Base-by-base conservation (phyloP, 2,888 invertebrate species). In the Drosophila cognata region DNA sequence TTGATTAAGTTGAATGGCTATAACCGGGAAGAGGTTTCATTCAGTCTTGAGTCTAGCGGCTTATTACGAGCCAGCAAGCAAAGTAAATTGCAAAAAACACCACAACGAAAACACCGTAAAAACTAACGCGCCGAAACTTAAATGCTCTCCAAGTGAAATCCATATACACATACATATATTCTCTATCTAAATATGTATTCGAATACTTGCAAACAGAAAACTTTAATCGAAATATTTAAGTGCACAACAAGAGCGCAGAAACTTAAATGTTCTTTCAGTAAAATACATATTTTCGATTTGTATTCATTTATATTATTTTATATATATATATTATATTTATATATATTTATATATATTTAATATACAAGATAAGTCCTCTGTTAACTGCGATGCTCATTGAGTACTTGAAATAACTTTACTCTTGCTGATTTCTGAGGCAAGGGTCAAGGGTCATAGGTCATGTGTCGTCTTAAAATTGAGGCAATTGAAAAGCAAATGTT, bases 21-120 rank as follows among this genome's bases (percentile, higher is more conserved):
- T 74, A 70, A 67, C 74, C 82, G 71, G 64, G 76, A 64, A 82
- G 69, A 64, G 71, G 81, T 60, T 74, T 80, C 72, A 63, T 77
- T 68, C 61, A 61, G 35, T 35, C 46, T 62, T 51, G 29, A 71
- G 84, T 85, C 86, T 79, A 74, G 81, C 74, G 88, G 81, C 88
- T 85, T 85, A 85, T 85, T 86, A 85, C 86, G 77, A 86, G 71
- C 88, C 81, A 85, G 53, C 83, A 85, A 66, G 84, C 84, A 86
- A 85, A 86, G 83, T 86, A 85, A 88, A 72, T 85, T 74, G 79
- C 70, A 75, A 72, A 52, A 75, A 79, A 73, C 74, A 74, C 52
- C 55, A 61, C 57, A 63, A 61, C 16, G 35, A 33, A 51, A 10
- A 38, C 11, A 18, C 16, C 8, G 0, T n/a, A 10, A 2, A 21